Base-by-base conservation (phyloP, 1,140 invertebrate species). In the Brachionus koreanus region DNA sequence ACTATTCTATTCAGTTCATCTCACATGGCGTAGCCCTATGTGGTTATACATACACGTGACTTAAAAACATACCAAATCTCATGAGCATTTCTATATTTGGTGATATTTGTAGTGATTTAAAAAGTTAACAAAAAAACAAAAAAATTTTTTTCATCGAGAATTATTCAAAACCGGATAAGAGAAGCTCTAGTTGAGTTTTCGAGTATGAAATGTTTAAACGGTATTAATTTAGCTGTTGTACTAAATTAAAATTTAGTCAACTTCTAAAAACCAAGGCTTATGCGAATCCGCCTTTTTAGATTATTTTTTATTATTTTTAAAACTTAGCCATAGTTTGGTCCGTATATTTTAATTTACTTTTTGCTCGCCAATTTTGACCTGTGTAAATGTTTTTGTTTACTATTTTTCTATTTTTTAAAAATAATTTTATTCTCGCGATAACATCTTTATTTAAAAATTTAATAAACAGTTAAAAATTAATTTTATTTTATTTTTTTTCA, bases 161-260 rank as follows among this genome's bases (percentile, higher is more conserved):
- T 37, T 39, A 69, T 16, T 37, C n/a, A 19, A 69, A 69, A 69
- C 65, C 65, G 35, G 65, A 69, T 69, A 69, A 42, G 33, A 65
- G 25, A 63, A 63, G 19, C 25, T 33, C n/a, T 23, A 9, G 9
- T 19, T 37, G 65, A 39, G 29, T 69, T n/a, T 69, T 69, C 29
- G 65, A 69, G 65, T 69, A 69, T 69, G 65, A 69, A 16, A 69
- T 69, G 65, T 69, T 69, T 69, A 69, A 65, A 69, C 65, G 65
- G 65, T 69, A 69, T 69, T 69, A 69, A 39, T 69, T 57, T 69
- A 42, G 65, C 39, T 4, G n/a, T 39, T 69, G 35, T 39, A 33
- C 65, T 69, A 33, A 33, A 39, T 57, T 57, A 57, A 57, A 57
- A 57, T 57, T 57, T 57, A 9, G 49, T 4, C n/a, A 57, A 23